Base-by-base conservation (phyloP, 2,888 invertebrate species). In the Latrodectus hesperus region DNA sequence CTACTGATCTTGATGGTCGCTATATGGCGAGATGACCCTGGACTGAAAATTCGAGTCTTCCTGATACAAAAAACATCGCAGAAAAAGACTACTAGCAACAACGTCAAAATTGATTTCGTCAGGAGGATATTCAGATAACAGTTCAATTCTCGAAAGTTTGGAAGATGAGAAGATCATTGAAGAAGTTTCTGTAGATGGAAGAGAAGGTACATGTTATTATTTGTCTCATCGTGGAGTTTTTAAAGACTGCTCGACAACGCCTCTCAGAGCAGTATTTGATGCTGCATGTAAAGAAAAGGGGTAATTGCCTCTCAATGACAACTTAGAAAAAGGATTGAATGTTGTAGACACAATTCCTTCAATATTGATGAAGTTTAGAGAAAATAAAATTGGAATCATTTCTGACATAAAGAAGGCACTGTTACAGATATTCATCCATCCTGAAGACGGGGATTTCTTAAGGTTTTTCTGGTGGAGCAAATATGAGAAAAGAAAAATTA, bases 391-490 rank as follows among this genome's bases (percentile, higher is more conserved):
- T 55, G 10, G 55, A 12, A 16, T 55, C 14, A 55, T 10, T 55
- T 55, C 8, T 14, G 55, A 55, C 53, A 73, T 53, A 73, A 73
- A 22, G 73, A 53, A 73, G 22, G 53, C 73, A n/a, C 53, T 73
- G 0, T 53, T 55, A 73, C 22, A 73, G 17, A 22, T 53, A 53
- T 73, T 52, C 14, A 17, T 72, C 12, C n/a, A 72, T n/a, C 52
- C 52, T 52, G 73, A 73, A 73, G 53, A 53, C 17, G 0, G 9
- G 52, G 22, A 77, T 22, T 77, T 77, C 26, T 53, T 77, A 68
- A 22, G 53, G 12, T 68, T 77, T 68, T 68, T 77, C 8, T 55
- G 55, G 10, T 55, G 5, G 55, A 55, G 55, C 4, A 9, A 55
- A 5, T 55, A 55, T 17, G 11, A 55, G 16, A 9, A 55, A 55